Evolutionary conservation across 2,888 invertebrate genomes (phyloP), one percentile per base, ranked within the genome.

Genomic region (Anoncus sp.): DNA sequence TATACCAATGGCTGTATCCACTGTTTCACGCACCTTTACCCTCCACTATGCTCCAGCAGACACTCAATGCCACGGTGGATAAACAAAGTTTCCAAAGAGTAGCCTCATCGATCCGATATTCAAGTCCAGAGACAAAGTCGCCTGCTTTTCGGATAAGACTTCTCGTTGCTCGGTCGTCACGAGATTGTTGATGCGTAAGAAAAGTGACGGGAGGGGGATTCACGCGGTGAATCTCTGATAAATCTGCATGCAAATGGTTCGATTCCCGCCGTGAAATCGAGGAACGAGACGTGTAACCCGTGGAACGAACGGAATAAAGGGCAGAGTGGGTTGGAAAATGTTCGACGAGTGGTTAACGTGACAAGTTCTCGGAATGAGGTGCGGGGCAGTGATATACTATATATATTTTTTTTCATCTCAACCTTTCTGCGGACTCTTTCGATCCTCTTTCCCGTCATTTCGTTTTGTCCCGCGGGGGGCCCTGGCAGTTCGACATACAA

Each of bases 241-340:
- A 83, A 86, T 85, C 78, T 82, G 74, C 82, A 84, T 84, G 83
- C 80, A 82, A 84, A 87, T 81, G 79, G 81, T 79, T 80, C 72
- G 70, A 79, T 73, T 73, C 57, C 49, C 38, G 62, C 10, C 53
- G 24, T 62, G 72, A 55, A 67, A 63, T 40, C 45, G 35, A 22
- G 22, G 47, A 43, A 38, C 24, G 59, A 27, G 18, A 47, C 31
- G 12, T 16, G 27, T 20, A 53, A 24, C 14, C 18, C 4, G 43
- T 45, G 67, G n/a, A 55, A 57, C 55, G 45, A 16, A 47, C 55
- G 18, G 47, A 65, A 47, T 18, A 49, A 67, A 66, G 73, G 59
- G 45, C 57, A 73, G 35, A 70, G 47, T 22, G 53, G 14, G 69
- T 60, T 22, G 45, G 51, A 53, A 60, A 60, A 60, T 38, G 18